phyloP scores from a whole-genome alignment of 2,113 vertebrate species.

The Atlantisia rogersi region DNA sequence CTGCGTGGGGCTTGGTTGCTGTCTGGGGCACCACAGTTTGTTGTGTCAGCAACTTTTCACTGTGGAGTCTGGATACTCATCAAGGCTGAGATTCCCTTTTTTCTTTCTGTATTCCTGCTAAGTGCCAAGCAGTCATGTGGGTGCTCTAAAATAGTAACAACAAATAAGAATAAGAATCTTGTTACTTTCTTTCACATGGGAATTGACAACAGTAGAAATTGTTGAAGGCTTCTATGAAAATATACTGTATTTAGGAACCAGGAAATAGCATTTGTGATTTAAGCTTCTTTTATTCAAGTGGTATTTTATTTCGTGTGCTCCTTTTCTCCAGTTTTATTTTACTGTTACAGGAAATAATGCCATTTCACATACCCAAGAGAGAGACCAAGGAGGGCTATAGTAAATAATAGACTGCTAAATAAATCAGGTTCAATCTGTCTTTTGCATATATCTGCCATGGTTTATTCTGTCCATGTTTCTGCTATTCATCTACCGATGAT shows the following conservation, averaged over 20 bases:
- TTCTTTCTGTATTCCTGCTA: neutral
- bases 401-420: constrained; percentile 54
- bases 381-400: neutral
- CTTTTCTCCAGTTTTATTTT: constrained; percentile 37
- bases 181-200: neutral
- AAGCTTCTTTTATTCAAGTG: constrained; percentile 13
- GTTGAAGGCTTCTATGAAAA: constrained; percentile 24
- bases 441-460: constrained; percentile 66
- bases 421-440: constrained; percentile 65
- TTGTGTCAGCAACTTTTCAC: neutral
- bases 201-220: constrained; percentile 9
- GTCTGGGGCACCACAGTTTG: neutral
- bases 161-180: constrained; percentile 33
- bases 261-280: constrained; percentile 42
- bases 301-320: neutral
- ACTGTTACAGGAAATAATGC: constrained; percentile 45
- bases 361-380: constrained; percentile 36
- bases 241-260: constrained; percentile 33
- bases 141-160: neutral
- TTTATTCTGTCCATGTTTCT: constrained; percentile 68
- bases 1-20: too few species aligned
- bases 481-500: constrained; percentile 61
- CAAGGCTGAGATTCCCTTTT: neutral
- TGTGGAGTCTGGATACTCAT: neutral
- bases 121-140: neutral